A percentile compares a stretch with the other conserved stretches of the same genome.
Conservation (phyloP, 2,888 invertebrate species). For the Polia nebulosa region DNA sequence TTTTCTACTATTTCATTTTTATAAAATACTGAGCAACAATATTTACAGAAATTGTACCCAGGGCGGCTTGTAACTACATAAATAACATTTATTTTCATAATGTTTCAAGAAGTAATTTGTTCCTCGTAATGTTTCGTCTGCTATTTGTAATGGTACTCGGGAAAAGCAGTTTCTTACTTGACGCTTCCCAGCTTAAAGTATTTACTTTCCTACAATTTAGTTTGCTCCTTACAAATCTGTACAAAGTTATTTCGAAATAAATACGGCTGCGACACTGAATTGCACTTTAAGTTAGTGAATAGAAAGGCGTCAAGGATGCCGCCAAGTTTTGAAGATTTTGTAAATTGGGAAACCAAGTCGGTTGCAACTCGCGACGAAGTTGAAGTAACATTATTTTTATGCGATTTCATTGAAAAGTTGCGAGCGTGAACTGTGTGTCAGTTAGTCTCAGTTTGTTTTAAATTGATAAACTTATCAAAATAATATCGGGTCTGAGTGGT, state of each 20-base stretch:
- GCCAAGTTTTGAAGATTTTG: constrained; percentile 8
- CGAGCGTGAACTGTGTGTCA: no score
- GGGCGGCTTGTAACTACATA: not conserved
- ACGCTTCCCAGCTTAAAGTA: no score
- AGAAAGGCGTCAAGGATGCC: not conserved
- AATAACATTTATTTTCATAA: not conserved
- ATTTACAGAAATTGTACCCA: not conserved
- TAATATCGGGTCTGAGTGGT: no score
- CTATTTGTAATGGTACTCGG: not conserved
- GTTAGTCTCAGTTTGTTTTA: not conserved
- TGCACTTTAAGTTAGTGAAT: constrained; percentile 32
- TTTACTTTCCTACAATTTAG: constrained; percentile 1
- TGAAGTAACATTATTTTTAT: no score
- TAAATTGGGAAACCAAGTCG: constrained; percentile 22
- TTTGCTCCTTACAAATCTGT: not conserved
- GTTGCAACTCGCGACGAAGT: not conserved
- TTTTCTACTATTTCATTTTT: no score
- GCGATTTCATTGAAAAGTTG: not conserved
- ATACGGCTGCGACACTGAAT: constrained; percentile 5
- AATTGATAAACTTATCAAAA: not conserved
- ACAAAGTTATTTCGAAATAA: constrained; percentile 8
- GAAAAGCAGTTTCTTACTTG: not conserved
- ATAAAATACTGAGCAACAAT: no score
- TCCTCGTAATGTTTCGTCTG: not conserved
- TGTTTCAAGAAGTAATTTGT: not conserved